A percentile compares a stretch with the other conserved stretches of the same genome.
phyloP scores from a whole-genome alignment of 2,113 vertebrate species.

The Tyto alba region DNA sequence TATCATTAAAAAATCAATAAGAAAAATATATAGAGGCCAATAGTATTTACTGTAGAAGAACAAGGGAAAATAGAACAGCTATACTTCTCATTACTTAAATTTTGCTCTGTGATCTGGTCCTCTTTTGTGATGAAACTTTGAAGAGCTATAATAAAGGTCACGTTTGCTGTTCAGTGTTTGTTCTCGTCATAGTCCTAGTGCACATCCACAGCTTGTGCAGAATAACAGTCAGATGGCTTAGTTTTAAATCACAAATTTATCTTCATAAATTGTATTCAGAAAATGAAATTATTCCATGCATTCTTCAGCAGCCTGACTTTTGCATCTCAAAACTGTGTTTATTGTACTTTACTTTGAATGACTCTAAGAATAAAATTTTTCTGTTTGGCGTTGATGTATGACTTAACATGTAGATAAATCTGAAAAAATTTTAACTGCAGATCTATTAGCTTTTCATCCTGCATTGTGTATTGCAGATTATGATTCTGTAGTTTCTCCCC shows the following conservation, averaged over 20 bases:
- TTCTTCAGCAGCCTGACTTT: not conserved
- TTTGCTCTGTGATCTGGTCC: not conserved
- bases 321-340: not conserved
- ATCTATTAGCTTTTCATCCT: not conserved
- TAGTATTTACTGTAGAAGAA: slow-evolving; percentile 78
- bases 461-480: not conserved
- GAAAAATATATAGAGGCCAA: slow-evolving; percentile 71
- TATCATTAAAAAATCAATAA: slow-evolving; percentile 89
- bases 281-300: not conserved
- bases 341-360: not conserved
- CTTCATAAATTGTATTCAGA: not conserved
- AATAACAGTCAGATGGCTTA: not conserved
- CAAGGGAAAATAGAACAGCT: slow-evolving; percentile 43
- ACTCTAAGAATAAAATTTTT: not conserved
- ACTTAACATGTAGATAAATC: not conserved
- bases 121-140: not conserved
- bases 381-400: not conserved
- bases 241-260: not conserved
- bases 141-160: slow-evolving; percentile 45
- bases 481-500: not conserved
- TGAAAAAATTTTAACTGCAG: not conserved
- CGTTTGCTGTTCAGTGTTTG: not conserved
- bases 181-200: not conserved
- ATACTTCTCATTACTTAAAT: slow-evolving; percentile 49
- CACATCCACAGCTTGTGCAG: not conserved